Percentiles rank a stretch among this genome's conserved stretches.
Evolutionary conservation across 2,113 vertebrate genomes (phyloP).

Genomic region (Bos indicus): DNA sequence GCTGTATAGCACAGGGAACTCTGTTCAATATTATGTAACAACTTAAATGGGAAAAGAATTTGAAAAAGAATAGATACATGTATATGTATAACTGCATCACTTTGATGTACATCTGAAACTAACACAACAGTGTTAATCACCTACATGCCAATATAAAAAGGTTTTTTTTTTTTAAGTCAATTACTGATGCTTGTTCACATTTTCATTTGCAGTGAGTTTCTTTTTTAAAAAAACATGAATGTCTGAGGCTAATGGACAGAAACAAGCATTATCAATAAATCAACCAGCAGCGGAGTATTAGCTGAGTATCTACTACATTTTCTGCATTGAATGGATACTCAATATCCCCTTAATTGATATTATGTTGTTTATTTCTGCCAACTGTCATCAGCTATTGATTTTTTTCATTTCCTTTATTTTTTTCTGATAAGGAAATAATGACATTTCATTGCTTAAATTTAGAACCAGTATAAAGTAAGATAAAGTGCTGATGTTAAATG

Average conservation of each 20-base stretch:
- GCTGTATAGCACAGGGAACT: not conserved
- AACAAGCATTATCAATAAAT: not conserved
- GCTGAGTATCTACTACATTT: not conserved
- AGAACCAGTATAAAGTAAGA: not conserved
- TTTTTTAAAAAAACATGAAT: not conserved
- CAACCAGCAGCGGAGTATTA: not conserved
- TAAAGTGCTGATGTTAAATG: not conserved
- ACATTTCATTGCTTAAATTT: not conserved
- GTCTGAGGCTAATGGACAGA: not conserved
- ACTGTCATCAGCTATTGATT: not conserved
- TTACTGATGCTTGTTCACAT: not conserved
- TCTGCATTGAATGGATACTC: not conserved
- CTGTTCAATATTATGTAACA: not conserved
- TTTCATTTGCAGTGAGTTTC: not conserved
- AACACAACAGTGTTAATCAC: not conserved
- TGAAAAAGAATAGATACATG: not conserved
- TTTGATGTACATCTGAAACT: not conserved
- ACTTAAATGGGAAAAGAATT: not conserved
- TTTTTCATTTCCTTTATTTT: not conserved
- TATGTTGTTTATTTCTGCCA: not conserved
- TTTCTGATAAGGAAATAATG: not conserved
- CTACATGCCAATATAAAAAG: not conserved
- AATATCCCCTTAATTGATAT: not conserved
- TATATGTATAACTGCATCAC: not conserved
- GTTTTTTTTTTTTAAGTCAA: not conserved